Evolutionary conservation across 2,797 vertebrate genomes (phyloP).

Genomic region (Nothura maculosa): DNA sequence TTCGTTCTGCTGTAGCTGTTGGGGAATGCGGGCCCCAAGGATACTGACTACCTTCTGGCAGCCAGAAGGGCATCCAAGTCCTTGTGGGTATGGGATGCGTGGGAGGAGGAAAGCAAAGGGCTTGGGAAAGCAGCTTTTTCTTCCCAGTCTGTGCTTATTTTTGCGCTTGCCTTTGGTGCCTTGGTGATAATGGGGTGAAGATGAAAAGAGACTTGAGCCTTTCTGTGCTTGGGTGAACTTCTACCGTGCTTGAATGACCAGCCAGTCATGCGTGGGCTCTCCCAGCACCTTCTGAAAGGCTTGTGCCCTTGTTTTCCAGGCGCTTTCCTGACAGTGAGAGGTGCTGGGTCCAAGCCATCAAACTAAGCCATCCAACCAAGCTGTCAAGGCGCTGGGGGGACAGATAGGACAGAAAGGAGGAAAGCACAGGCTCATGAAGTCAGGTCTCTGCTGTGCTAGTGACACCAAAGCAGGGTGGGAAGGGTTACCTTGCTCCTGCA

Average conservation of each 20-base stretch:
- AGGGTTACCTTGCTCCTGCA: no score
- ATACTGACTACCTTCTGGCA: background rate
- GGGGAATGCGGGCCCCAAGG: background rate
- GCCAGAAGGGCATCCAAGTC: background rate
- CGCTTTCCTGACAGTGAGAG: background rate
- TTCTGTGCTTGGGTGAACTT: background rate
- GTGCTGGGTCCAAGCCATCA: background rate
- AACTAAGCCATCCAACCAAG: no score
- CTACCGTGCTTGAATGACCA: background rate
- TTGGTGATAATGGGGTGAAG: background rate
- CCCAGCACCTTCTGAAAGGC: background rate
- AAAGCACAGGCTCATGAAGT: background rate
- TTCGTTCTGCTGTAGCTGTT: fast-evolving
- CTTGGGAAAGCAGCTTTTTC: background rate
- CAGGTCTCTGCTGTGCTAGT: background rate
- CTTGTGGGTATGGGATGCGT: fast-evolving
- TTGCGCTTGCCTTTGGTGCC: fast-evolving
- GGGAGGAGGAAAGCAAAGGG: background rate
- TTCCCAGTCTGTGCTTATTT: background rate
- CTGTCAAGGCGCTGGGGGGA: no score
- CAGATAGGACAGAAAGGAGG: background rate
- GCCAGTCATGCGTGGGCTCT: fast-evolving
- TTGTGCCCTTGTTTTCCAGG: background rate
- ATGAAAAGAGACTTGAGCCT: background rate
- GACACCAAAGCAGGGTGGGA: background rate